Conservation (phyloP, 2,888 invertebrate genomes). For the Polietes domitor region DNA sequence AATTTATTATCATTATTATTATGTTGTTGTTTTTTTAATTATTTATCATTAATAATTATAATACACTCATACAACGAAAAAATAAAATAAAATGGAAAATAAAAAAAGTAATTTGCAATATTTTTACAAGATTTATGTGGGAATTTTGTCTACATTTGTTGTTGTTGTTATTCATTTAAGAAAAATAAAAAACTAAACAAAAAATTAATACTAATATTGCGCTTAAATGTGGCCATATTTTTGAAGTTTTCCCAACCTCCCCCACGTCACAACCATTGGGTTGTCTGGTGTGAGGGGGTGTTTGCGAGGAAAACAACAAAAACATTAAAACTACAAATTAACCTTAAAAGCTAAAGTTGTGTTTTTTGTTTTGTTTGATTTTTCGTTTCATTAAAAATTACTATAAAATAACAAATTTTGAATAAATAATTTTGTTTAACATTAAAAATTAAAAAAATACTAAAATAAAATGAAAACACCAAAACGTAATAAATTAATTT, state of each 20-base stretch:
- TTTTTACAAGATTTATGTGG: conserved; percentile 51
- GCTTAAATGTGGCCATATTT: conserved; percentile 69
- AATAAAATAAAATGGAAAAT: too few relatives aligned
- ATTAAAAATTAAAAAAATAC: not conserved
- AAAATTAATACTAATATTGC: conserved; percentile 70
- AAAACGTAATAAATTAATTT: conserved; percentile 59
- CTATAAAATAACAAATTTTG: conserved; percentile 31
- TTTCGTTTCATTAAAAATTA: conserved; percentile 7
- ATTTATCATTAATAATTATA: conserved; percentile 61
- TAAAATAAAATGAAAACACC: conserved; percentile 34
- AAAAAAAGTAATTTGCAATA: conserved; percentile 51
- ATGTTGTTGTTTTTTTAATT: too few relatives aligned
- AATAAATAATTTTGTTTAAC: conserved; percentile 39
- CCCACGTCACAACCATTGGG: not conserved
- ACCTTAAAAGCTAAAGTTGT: conserved; percentile 62
- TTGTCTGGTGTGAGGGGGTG: not conserved
- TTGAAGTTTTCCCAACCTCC: conserved; percentile 28
- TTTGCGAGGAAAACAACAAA: conserved; percentile 38
- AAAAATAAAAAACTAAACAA: conserved; percentile 29
- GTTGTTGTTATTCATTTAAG: conserved; percentile 29
- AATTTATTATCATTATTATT: conserved; percentile 61
- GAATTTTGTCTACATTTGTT: conserved; percentile 44
- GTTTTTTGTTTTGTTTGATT: conserved; percentile 52
- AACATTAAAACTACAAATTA: conserved; percentile 37
- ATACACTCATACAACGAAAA: conserved; percentile 49